These are phyloP conservation scores for Choreutis nemorana DNA, from an alignment of 2,888 invertebrate species.

Conservation along the genomic window DNA sequence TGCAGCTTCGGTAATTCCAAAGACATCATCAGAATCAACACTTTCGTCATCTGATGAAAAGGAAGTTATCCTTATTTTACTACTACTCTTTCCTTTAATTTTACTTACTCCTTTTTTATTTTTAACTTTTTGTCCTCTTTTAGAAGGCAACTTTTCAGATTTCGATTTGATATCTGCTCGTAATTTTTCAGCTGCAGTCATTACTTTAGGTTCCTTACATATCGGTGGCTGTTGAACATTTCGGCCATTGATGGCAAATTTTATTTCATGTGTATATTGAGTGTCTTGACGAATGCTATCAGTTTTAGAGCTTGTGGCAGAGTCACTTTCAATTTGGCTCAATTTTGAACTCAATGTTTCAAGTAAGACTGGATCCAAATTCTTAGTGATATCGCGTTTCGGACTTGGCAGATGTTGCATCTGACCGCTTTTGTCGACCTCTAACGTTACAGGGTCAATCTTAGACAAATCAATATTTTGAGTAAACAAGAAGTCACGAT, in stretches of 20 bases:
- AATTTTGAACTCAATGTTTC: slow-evolving; percentile 76
- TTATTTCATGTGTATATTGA: slow-evolving; percentile 61
- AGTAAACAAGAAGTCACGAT: slow-evolving; percentile 72
- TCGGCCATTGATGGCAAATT: slow-evolving; percentile 57
- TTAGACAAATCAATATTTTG: slow-evolving; percentile 79
- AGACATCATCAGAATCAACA: slow-evolving; percentile 79
- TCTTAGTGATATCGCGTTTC: slow-evolving; percentile 74
- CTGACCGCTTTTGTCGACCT: slow-evolving; percentile 71
- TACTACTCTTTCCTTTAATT: slow-evolving; percentile 69
- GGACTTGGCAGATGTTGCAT: slow-evolving; percentile 73
- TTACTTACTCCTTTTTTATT: slow-evolving; percentile 65
- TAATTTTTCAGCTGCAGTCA: slow-evolving; percentile 55
- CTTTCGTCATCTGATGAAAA: slow-evolving; percentile 82
- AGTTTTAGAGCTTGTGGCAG: slow-evolving; percentile 76
- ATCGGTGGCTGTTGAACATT: slow-evolving; percentile 46
- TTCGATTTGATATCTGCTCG: slow-evolving; percentile 62
- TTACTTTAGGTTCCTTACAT: slow-evolving; percentile 45
- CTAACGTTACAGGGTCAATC: slow-evolving; percentile 75
- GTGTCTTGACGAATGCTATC: slow-evolving; percentile 71
- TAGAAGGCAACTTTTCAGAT: slow-evolving; percentile 70
- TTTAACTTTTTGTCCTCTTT: slow-evolving; percentile 68
- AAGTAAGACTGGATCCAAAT: slow-evolving; percentile 71
- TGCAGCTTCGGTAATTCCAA: slow-evolving; percentile 78
- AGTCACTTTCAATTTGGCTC: slow-evolving; percentile 80
- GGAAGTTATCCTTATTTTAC: slow-evolving; percentile 77